Percentiles rank a stretch among this genome's conserved stretches.
Conservation (phyloP, 2,797 vertebrate genomes). For the Syndactyla subalaris region DNA sequence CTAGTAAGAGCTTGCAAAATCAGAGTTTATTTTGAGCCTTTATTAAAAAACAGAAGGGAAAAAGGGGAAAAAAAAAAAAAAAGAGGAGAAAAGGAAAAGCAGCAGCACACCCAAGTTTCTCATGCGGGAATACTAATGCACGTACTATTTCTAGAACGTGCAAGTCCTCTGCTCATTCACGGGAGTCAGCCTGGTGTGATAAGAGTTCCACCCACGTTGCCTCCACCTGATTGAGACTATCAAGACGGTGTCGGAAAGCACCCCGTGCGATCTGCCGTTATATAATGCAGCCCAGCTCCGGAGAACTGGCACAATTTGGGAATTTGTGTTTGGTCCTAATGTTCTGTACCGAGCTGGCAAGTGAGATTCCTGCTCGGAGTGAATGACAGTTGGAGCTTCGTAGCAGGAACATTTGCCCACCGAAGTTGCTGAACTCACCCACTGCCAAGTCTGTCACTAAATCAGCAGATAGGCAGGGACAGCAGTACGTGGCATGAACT, state of each 20-base stretch:
- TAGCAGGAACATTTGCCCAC: slow-evolving; percentile 52
- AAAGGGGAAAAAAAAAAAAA: fast-evolving
- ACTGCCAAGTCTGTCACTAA: slow-evolving; percentile 29
- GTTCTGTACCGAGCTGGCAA: slow-evolving; percentile 13
- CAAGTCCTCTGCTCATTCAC: slow-evolving; percentile 40
- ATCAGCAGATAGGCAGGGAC: slow-evolving; percentile 15
- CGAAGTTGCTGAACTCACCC: slow-evolving; percentile 25
- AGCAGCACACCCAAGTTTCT: not conserved
- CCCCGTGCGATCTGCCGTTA: not conserved
- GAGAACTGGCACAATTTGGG: slow-evolving; percentile 17
- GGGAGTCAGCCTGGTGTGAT: slow-evolving; percentile 12
- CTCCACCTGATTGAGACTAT: slow-evolving; percentile 34
- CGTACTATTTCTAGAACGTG: not conserved
- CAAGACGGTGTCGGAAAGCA: slow-evolving; percentile 15
- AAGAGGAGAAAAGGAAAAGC: not conserved
- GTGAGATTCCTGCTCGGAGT: not conserved
- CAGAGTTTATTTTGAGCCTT: not conserved
- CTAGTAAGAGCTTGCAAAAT: slow-evolving; percentile 19
- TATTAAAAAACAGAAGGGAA: not conserved
- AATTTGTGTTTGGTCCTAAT: slow-evolving; percentile 33
- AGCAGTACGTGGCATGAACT: not conserved
- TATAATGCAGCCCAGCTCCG: not conserved
- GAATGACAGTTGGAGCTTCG: slow-evolving; percentile 37
- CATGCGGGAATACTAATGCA: not conserved
- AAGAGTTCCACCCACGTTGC: slow-evolving; percentile 54